Base-by-base conservation (phyloP, 2,888 invertebrate genomes). In the Mythimna pallens region DNA sequence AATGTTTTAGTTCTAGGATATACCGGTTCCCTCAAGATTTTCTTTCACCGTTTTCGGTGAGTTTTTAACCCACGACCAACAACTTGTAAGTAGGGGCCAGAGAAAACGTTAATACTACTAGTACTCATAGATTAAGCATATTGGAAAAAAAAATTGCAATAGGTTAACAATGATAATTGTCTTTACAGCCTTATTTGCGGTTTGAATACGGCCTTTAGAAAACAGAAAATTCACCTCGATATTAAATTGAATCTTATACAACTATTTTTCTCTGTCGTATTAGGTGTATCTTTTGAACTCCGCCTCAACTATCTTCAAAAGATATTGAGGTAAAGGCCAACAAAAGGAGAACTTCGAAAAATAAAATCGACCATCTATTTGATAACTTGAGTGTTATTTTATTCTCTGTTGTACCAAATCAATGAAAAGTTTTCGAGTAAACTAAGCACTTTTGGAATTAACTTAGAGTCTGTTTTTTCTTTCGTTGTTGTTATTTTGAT, bases 311-410 rank as follows among this genome's bases (percentile, higher is more conserved):
- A 69, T 73, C 62, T 65, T 70, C 55, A 22, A 43, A 59, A 75
- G 64, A 61, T 67, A 74, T 58, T 54, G 57, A 74, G 50, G 34
- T 54, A 30, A 68, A 74, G 36, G 63, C 50, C 34, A 65, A 79
- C 68, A 70, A 72, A 74, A 66, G 52, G 30, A 52, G 14, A 68
- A 67, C 58, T 78, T 70, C 54, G 68, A 73, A 70, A 73, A 78
- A 76, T 70, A 70, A 43, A 62, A 63, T 69, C 62, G 36, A 52
- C 61, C 50, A 34, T 58, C 61, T 62, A 55, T 76, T 65, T 67
- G 55, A 64, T 66, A 68, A 63, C 40, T 66, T 40, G 7, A 47
- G 3, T 34, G 30, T 61, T 58, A 65, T 63, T 70, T 64, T 73
- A 76, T 71, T 59, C 34, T 70, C 34, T 62, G 22, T 61, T 52